Base-by-base conservation (phyloP, 2,113 vertebrate genomes). In the Ploceus nigricollis region DNA sequence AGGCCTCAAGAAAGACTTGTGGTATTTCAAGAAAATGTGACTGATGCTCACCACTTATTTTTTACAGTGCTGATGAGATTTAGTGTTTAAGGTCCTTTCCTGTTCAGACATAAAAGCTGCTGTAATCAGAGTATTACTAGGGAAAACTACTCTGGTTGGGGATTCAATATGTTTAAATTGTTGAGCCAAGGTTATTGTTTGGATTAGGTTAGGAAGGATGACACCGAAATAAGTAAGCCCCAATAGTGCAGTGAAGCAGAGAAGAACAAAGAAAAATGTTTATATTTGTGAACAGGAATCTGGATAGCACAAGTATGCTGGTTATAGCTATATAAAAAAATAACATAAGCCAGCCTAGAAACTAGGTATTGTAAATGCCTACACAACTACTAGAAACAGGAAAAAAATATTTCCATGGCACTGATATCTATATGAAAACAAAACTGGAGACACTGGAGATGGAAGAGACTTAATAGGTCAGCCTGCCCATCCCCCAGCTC, bases 111-210 rank as follows among this genome's bases (percentile, higher is more conserved):
- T 96, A 95, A 98, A 97, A 97, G 97, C 97, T 96, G 94, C 90
- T 97, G 95, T 97, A 97, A 98, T 97, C 96, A 97, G 94, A 96
- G 96, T 96, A 97, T 98, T 96, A 96, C 88, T 95, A 95, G 84
- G 89, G 91, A 96, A 95, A 96, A 94, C 93, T 93, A 94, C 95
- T 96, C 89, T 95, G 86, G 75, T 68, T 69, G 78, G 72, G 70
- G 91, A 97, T 96, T 96, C 96, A 97, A 97, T 90, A 96, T 92
- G 91, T 92, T 97, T 89, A 96, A 96, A 87, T 93, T 93, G 95
- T 90, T 86, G 93, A 95, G 91, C 91, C 90, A 96, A 96, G 96
- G 94, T 91, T 95, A 96, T 96, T 95, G 95, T 96, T 96, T 95
- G 95, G 97, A 96, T 97, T 96, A 97, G 70, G 70, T 88, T 96